Base-by-base conservation (phyloP, 2,888 invertebrate species). In the Graphium colonna region DNA sequence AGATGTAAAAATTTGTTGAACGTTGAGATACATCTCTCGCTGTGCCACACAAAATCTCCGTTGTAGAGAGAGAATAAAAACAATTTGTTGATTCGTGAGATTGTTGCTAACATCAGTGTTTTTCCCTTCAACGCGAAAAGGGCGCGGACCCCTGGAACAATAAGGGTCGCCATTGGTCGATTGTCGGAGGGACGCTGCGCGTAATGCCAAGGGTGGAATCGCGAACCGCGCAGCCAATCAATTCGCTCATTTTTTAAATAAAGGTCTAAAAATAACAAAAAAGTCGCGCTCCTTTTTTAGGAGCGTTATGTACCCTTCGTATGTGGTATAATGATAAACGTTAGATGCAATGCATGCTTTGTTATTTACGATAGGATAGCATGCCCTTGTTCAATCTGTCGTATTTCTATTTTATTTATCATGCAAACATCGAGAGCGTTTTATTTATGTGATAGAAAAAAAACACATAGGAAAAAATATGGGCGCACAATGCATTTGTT, bases 171-270 rank as follows among this genome's bases (percentile, higher is more conserved):
- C 47, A 88, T 88, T 88, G 88, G 88, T 68, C 61, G 69, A 46
- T 57, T 52, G 40, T 36, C 53, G 58, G 59, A 65, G 71, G 72
- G 67, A 66, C 67, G 67, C 60, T 57, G 62, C 58, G 58, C 61
- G 67, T 60, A 55, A 56, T 61, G 60, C 53, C 60, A 67, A 71
- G 77, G 78, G 74, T 71, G 55, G 69, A 58, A 49, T 58, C 5
- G 62, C 52, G 61, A 59, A 64, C 65, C 74, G 82, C 86, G 85
- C 85, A 89, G 79, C 89, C 89, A 89, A 89, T 89, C 86, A 87
- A 88, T 89, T 84, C 79, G 65, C 82, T 73, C 66, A 80, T 87
- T 87, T 87, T 88, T 89, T 87, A 86, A 86, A 87, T 87, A 87
- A 84, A 82, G 78, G 74, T 79, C 71, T 65, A 77, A 80, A 80